phyloP scores from a whole-genome alignment of 1,140 invertebrate genomes.

The Drosophila ogumai region DNA sequence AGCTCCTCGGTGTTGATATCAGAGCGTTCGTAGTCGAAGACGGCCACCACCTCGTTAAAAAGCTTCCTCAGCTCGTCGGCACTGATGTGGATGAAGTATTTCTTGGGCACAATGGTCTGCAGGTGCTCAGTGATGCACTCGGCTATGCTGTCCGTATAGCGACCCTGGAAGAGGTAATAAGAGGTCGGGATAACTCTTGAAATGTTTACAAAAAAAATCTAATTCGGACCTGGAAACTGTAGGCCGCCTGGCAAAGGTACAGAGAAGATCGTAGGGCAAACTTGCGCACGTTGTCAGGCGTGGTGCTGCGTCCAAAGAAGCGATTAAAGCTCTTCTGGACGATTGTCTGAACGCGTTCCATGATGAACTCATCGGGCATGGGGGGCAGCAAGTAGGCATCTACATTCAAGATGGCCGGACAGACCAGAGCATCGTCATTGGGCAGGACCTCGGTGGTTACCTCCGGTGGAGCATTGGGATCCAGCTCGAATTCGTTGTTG shows the following conservation, averaged over 20 bases:
- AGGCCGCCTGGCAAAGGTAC: slow-evolving; percentile 74
- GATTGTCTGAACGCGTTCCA: slow-evolving; percentile 72
- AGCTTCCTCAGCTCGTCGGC: slow-evolving; percentile 67
- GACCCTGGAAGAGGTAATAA: slow-evolving; percentile 46
- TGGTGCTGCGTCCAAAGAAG: slow-evolving; percentile 65
- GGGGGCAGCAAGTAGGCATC: slow-evolving; percentile 66
- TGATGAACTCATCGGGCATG: slow-evolving; percentile 75
- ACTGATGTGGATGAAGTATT: slow-evolving; percentile 72
- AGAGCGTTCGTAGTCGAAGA: slow-evolving; percentile 72
- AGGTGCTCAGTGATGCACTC: slow-evolving; percentile 75
- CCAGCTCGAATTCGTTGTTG: slow-evolving; percentile 46
- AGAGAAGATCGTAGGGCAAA: slow-evolving; percentile 67
- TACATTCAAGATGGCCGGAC: slow-evolving; percentile 64
- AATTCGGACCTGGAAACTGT: slow-evolving; percentile 63
- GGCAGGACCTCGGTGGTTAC: slow-evolving; percentile 31
- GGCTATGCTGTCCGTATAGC: slow-evolving; percentile 69
- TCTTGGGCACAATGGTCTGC: slow-evolving; percentile 75
- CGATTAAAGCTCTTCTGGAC: slow-evolving; percentile 73
- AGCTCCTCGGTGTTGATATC: slow-evolving; percentile 80
- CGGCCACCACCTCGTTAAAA: slow-evolving; percentile 72
- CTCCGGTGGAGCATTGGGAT: slow-evolving; percentile 7
- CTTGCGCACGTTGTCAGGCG: slow-evolving; percentile 62
- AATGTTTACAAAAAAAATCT: neutral
- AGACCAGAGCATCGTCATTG: slow-evolving; percentile 43
- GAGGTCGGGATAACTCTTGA: neutral